A percentile compares a stretch with the other conserved stretches of the same genome.
Evolutionary conservation across 2,888 invertebrate species (phyloP).

Genomic region (Lasioglossum oenotherae): DNA sequence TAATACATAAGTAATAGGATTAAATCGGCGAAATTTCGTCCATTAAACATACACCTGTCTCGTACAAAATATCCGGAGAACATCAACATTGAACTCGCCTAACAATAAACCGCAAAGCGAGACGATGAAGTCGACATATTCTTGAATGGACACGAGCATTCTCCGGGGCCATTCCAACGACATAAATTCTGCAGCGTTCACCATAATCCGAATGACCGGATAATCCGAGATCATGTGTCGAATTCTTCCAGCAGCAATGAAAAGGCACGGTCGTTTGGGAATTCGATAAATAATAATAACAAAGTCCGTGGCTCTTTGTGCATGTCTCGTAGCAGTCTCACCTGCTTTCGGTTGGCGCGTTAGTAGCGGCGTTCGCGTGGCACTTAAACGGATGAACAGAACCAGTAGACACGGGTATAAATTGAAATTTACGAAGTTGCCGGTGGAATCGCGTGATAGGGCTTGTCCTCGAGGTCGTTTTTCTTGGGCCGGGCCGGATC

Average conservation of each 20-base stretch:
- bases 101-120: not conserved
- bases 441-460: constrained; percentile 74
- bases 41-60: not conserved
- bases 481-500: constrained; percentile 47
- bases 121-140: not conserved
- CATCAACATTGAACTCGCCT: not conserved
- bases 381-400: constrained; percentile 68
- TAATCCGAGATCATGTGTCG: not conserved
- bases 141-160: not conserved
- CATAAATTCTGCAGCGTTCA: not conserved
- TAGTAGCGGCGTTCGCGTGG: constrained; percentile 71
- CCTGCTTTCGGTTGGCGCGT: constrained; percentile 54
- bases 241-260: not conserved
- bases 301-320: constrained; percentile 12
- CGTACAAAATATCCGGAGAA: not conserved
- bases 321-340: constrained; percentile 54
- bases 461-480: constrained; percentile 58
- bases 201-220: not conserved
- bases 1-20: too few species aligned
- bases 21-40: not conserved
- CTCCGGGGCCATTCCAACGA: not conserved
- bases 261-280: not conserved
- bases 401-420: constrained; percentile 72
- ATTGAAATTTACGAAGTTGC: constrained; percentile 79
- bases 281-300: constrained; percentile 12